Base-by-base conservation (phyloP, 2,113 vertebrate genomes). In the Amblyornis subalaris region DNA sequence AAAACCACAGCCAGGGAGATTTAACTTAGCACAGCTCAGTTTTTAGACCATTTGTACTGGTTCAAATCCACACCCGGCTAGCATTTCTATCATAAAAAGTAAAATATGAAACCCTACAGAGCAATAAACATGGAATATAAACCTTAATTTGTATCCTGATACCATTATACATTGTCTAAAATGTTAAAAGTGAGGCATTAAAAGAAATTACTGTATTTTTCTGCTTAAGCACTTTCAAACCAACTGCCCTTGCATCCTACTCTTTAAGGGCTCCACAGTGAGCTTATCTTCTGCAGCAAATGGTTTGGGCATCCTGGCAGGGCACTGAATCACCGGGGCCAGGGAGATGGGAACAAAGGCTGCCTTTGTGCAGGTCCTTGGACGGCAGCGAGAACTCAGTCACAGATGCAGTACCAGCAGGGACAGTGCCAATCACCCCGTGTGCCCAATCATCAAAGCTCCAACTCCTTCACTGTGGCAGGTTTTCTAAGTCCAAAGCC, bases 331-430 rank as follows among this genome's bases (percentile, higher is more conserved):
- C 80, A 57, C 72, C 4, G 2, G 70, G 84, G 89, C 62, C 94
- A 95, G 12, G 3, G 62, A 62, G 62, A 33, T 69, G 73, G 33
- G 92, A 97, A 98, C 97, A 97, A 96, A 84, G 3, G 2, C 78
- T 42, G 89, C 88, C 95, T 96, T 97, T 97, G 96, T 97, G 70
- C 25, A 3, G 31, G 47, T 33, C 38, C 81, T 35, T 12, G 61
- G 95, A 75, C 26, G 19, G 65, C 88, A 92, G 79, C 4, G 1
- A 69, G 71, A 86, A 82, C 93, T 72, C 6, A 60, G 78, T 87
- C 88, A 61, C 40, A 57, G 89, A 88, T 2, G 71, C 91, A 83
- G 42, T 4, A n/a, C 61, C 44, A 42, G 35, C 60, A 58, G 82
- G 90, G 71, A 55, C 89, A 31, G 70, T 1, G 26, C 24, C 66